Base-by-base conservation (phyloP, 2,113 vertebrate species). In the Callocephalon fimbriatum region DNA sequence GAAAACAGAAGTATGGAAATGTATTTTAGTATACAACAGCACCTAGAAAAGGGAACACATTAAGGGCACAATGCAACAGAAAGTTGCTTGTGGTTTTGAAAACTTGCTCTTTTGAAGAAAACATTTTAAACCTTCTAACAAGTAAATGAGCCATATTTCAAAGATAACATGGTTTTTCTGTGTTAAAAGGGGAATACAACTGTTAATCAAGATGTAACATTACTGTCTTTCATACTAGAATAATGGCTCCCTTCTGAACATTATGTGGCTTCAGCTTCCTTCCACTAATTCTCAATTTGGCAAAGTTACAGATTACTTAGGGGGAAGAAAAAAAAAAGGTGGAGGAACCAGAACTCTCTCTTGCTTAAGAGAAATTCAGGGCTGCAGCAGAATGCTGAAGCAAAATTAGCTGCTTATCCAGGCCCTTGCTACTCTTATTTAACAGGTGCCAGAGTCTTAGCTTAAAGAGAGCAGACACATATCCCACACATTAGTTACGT, bases 221-320 rank as follows among this genome's bases (percentile, higher is more conserved):
- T 44, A 45, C 37, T 22, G 19, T 56, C 27, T 51, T 59, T 48
- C 40, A 21, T 31, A 77, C 31, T 19, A 53, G 53, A 76, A 27
- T 40, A 70, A 72, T 18, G 9, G 3, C 16, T 86, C 53, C n/a
- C n/a, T 70, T 86, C 67, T 54, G 42, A 93, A 51, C 21, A 23
- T 37, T 44, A 51, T 5, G n/a, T 45, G 54, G n/a, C 56, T 94
- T 90, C n/a, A 63, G 31, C 23, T 85, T 93, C 56, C 65, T 87
- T 85, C 65, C 63, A 42, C 19, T 48, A 71, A 62, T 56, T 87
- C 83, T 84, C 59, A 31, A 42, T 71, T 38, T 91, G 54, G 65
- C 50, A 66, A 86, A 95, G n/a, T 35, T 44, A 79, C 1, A 83
- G 53, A 35, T 71, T 80, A 9, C 32, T 42, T 12, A 29, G 4